Base-by-base conservation (phyloP, 1,140 invertebrate genomes). In the Frieseomelitta varia region DNA sequence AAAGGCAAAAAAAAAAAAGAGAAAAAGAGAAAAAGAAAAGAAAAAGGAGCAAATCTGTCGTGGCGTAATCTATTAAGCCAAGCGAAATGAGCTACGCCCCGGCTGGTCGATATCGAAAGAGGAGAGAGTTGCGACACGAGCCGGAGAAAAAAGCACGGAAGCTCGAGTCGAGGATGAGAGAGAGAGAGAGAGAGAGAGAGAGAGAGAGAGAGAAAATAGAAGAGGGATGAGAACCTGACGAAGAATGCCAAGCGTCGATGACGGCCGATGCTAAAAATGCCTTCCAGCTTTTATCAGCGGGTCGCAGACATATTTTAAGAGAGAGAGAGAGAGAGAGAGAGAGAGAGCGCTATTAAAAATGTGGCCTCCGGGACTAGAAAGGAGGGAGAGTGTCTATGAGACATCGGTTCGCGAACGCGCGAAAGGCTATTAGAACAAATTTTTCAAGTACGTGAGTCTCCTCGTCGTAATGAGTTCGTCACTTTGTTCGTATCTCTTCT, bases 281-380 rank as follows among this genome's bases (percentile, higher is more conserved):
- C 67, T 90, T 21, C 83, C 63, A 79, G 74, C 84, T 88, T 88
- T 88, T 88, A 88, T 88, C 87, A 85, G 79, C 71, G 63, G 15
- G 30, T 67, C 58, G 74, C 87, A 88, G 87, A 84, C 87, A 85
- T 88, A 88, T 88, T 88, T 88, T 82, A 85, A 85, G 63, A 79
- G 53, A 39, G 47, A 75, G 39, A 10, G 39, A 8, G 39, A 85
- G 63, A 79, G 53, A 39, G 47, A 75, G 39, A 10, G 39, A 8
- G 39, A 47, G 39, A 47, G 8, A 47, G 30, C 76, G 72, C 84
- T 87, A 80, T 88, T 87, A 85, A 88, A 88, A 81, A 87, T 85
- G 74, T 81, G 68, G 55, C 74, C 77, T 72, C 51, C 17, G 47
- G 63, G 63, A 67, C 53, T 11, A 58, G 79, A 81, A 39, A 53